phyloP scores from a whole-genome alignment of 2,888 invertebrate genomes.

The Eustalomyia histrio region DNA sequence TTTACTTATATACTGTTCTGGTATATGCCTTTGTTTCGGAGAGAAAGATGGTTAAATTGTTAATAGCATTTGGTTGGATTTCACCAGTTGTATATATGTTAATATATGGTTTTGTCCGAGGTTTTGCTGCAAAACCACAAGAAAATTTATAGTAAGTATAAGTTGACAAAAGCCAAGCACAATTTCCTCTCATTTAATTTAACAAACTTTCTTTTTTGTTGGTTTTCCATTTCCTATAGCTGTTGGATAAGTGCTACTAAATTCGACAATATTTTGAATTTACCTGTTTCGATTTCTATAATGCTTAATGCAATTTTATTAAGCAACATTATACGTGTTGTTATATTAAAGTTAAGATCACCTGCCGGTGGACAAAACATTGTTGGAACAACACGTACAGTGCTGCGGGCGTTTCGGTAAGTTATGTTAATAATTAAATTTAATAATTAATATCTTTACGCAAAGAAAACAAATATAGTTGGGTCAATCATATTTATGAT shows the following conservation, averaged over 20 bases:
- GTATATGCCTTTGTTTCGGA: conserved; percentile 95
- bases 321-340: conserved; percentile 93
- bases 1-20: conserved; percentile 95
- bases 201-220: not conserved
- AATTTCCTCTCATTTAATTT: not conserved
- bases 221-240: conserved; percentile 75
- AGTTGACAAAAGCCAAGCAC: too few species aligned
- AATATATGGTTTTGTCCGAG: conserved; percentile 85
- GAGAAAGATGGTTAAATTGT: conserved; percentile 89
- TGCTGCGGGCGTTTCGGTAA: conserved; percentile 87
- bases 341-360: conserved; percentile 89
- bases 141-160: conserved; percentile 83
- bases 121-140: conserved; percentile 80
- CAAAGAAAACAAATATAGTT: too few species aligned
- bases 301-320: conserved; percentile 91
- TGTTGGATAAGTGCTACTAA: conserved; percentile 89
- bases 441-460: too few species aligned
- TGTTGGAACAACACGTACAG: conserved; percentile 85
- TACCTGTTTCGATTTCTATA: conserved; percentile 89
- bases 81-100: conserved; percentile 85
- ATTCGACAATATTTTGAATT: conserved; percentile 87
- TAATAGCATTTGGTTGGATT: conserved; percentile 92
- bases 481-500: too few species aligned
- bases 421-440: conserved; percentile 56
- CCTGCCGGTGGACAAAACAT: conserved; percentile 83